Evolutionary conservation across 2,797 vertebrate genomes (phyloP), one percentile per base, ranked within the genome.

Genomic region (Balearica regulorum): DNA sequence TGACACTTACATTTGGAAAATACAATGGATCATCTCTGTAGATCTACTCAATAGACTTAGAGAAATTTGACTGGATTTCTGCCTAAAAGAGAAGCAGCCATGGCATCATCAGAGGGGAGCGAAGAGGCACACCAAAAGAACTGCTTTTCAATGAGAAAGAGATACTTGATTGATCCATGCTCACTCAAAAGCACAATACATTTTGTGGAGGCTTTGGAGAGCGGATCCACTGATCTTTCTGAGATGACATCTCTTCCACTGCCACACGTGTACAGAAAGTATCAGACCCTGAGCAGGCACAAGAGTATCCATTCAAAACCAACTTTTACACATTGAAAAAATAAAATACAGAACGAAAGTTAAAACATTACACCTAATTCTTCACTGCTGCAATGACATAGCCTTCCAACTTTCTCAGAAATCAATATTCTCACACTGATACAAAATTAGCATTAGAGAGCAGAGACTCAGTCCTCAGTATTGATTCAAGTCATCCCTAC

Each of bases 281-380:
- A 1, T 24, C 31, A 68, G 48, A 25, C 5, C 24, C 58, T 8
- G 13, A 94, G 31, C 0, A 0, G 37, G 19, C 20, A 64, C 6
- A 54, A 35, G 29, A 89, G 18, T 48, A 44, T 37, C 55, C 11
- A 7, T 41, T 69, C 41, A 73, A 49, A 37, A 62, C 4, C 5
- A 71, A 54, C 9, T 39, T 80, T 60, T 54, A 20, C 13, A 46
- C 29, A 35, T 60, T 60, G 39, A 51, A 90, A 90, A 72, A 62
- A 49, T 10, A 29, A 7, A 54, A 46, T 29, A 54, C 57, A 84
- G 58, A 84, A 79, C 6, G 8, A 16, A 60, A 89, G 41, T 49
- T 71, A 51, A 48, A 87, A 77, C 12, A 57, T 20, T 57, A 53
- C 29, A 68, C 9, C 1, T 12, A 48, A 13, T 46, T 62, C 26